Percentiles rank a stretch among this genome's conserved stretches.
Evolutionary conservation across 2,888 invertebrate genomes (phyloP).

Genomic region (Leptogaster cylindrica): DNA sequence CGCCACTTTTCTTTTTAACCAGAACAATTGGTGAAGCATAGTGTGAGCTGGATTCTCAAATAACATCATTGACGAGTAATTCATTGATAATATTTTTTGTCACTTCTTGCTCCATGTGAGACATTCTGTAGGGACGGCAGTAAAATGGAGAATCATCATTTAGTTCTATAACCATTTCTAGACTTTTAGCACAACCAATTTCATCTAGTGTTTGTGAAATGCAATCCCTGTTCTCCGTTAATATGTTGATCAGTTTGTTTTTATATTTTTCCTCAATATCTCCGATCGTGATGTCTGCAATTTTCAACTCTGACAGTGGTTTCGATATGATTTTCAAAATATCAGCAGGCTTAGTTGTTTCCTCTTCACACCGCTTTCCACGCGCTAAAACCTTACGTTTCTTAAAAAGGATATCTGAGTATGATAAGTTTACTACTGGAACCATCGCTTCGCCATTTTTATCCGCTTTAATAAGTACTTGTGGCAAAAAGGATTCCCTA

Average conservation of each 20-base stretch:
- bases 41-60: too few species aligned
- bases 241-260: not conserved
- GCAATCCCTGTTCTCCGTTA: conserved; percentile 4
- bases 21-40: too few species aligned
- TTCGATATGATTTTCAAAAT: not conserved
- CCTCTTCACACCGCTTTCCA: not conserved
- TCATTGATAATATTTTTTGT: too few species aligned
- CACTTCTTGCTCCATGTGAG: not conserved
- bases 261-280: not conserved
- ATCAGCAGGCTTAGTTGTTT: not conserved
- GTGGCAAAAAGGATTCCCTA: conserved; percentile 4
- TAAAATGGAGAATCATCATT: too few species aligned
- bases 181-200: not conserved
- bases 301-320: not conserved
- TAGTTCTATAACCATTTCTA: not conserved
- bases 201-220: conserved; percentile 5
- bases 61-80: too few species aligned
- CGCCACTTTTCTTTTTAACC: too few species aligned
- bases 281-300: not conserved
- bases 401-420: not conserved
- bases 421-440: not conserved
- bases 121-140: too few species aligned
- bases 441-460: not conserved
- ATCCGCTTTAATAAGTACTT: not conserved
- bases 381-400: not conserved